Evolutionary conservation across 2,888 invertebrate species (phyloP).

Genomic region (Orchestes rusci): DNA sequence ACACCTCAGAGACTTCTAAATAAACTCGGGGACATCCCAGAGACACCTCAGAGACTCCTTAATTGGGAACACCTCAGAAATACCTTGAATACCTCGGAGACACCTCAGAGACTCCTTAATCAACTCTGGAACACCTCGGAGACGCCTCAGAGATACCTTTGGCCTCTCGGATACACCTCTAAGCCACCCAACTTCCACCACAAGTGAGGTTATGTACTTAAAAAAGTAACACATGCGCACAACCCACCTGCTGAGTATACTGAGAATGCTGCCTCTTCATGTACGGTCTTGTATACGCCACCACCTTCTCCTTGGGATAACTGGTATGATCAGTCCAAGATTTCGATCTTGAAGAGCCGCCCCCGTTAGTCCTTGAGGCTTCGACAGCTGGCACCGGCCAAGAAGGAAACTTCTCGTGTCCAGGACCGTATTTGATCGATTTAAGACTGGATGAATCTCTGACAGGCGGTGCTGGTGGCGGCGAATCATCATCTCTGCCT

Average conservation of each 20-base stretch:
- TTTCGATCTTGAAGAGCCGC: conserved; percentile 58
- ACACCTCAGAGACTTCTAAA: no score
- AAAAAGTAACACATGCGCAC: no score
- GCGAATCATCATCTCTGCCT: conserved; percentile 47
- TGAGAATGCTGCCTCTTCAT: conserved; percentile 54
- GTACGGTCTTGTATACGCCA: conserved; percentile 55
- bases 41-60: no score
- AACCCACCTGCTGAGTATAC: conserved; percentile 53
- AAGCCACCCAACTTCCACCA: no score
- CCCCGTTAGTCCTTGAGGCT: conserved; percentile 39
- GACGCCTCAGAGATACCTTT: no score
- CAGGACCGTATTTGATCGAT: conserved; percentile 59
- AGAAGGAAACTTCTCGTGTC: conserved; percentile 68
- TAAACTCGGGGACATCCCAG: no score
- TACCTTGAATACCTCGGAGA: no score
- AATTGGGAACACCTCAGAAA: no score
- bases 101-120: no score
- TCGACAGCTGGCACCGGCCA: conserved; percentile 62
- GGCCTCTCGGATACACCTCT: no score
- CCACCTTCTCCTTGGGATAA: conserved; percentile 61
- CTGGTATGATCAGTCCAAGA: conserved; percentile 66
- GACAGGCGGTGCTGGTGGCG: conserved; percentile 55
- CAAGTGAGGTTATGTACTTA: no score
- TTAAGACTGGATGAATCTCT: conserved; percentile 58
- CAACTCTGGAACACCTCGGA: no score